These are phyloP conservation scores for Glyptemys insculpta DNA, from an alignment of 2,797 vertebrate genomes.

Conservation along the genomic window DNA sequence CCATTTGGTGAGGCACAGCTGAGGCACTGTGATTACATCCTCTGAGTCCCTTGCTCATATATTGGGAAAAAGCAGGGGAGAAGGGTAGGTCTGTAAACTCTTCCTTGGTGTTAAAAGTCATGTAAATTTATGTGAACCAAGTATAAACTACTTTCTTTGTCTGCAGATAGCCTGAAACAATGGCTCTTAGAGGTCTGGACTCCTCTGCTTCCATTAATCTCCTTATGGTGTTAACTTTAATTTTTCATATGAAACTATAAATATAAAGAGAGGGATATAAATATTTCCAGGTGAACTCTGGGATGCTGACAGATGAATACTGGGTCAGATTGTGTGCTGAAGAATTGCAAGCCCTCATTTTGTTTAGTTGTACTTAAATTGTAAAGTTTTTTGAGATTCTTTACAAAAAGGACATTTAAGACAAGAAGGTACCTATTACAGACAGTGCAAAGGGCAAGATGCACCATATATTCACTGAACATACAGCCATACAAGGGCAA, in stretches of 20 bases:
- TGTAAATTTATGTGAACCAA: not conserved
- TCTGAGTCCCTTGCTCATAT: not conserved
- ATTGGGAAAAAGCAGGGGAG: not conserved
- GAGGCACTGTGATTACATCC: fast-evolving
- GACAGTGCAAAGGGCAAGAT: not conserved
- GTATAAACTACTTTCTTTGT: not conserved
- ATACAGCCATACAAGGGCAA: not conserved
- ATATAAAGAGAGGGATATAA: not conserved
- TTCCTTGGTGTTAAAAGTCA: not conserved
- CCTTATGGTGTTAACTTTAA: not conserved
- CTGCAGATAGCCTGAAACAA: not conserved
- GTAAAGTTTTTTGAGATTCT: not conserved
- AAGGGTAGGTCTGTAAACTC: not conserved
- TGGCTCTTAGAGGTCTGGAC: not conserved
- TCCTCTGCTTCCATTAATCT: not conserved
- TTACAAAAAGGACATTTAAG: not conserved
- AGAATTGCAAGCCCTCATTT: not conserved
- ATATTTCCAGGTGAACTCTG: not conserved
- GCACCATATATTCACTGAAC: not conserved
- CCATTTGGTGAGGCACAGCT: not conserved
- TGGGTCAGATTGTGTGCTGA: not conserved
- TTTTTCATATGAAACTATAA: not conserved
- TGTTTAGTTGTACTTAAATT: not conserved
- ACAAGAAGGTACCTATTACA: not conserved
- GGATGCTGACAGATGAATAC: not conserved